Base-by-base conservation (phyloP, 2,113 vertebrate genomes). In the Microtus montanus region DNA sequence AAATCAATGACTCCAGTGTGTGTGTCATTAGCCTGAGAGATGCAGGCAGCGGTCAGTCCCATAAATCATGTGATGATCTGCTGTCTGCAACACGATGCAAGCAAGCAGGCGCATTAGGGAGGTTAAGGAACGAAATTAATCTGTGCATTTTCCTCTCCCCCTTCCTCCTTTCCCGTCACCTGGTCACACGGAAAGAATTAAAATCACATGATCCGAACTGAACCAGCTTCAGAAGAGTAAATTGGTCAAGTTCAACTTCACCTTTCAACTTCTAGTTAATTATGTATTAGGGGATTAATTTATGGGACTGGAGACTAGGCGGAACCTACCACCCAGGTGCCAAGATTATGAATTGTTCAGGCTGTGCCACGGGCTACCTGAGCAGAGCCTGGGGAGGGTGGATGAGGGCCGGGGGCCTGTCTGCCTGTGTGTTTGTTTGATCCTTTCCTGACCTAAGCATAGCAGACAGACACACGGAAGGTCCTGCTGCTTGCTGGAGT, bases 1-100 rank as follows among this genome's bases (percentile, higher is more conserved):
- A 99, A 99, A 99, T 99, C 99, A 99, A 99, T 99, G 99, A 99
- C 99, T 99, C 99, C 99, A 99, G 99, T 99, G 99, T 99, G 99
- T 99, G 99, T 99, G 99, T 99, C 99, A 99, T 99, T 99, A 99
- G 99, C 99, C 99, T 98, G 99, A 99, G 99, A 99, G 99, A 99
- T 99, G 99, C 99, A 99, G 99, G 99, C 99, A 99, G 99, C 98
- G 99, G 99, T 99, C 99, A 99, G 99, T 99, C 98, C 99, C 99
- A 99, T 99, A 99, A 99, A 99, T 99, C 99, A 99, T 99, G 98
- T 98, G 98, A 99, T 99, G 99, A 99, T 99, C 99, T 99, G 99
- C 99, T 99, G 99, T 99, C 99, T 98, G 98, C 98, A 96, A 98
- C 98, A 98, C 98, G 98, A 98, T 98, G 98, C 98, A 98, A 99